A percentile compares a stretch with the other conserved stretches of the same genome.
phyloP scores from a whole-genome alignment of 2,888 invertebrate genomes.

The Hemithea aestivaria region DNA sequence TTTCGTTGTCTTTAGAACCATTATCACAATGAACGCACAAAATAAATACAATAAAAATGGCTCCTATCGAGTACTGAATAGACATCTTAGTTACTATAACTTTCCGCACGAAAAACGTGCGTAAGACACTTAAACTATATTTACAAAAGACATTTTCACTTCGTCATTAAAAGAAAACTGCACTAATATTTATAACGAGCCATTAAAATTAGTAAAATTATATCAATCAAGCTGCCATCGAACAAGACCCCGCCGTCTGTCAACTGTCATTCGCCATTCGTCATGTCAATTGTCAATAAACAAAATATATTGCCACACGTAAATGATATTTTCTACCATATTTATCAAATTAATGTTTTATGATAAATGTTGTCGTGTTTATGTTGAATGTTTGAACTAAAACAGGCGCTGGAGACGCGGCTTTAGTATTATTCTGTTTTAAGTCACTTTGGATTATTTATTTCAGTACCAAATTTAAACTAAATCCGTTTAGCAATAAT shows the following conservation, averaged over 20 bases:
- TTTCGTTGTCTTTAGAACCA: slow-evolving; percentile 73
- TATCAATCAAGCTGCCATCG: slow-evolving; percentile 62
- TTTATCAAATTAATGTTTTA: too few species aligned
- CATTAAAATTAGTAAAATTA: slow-evolving; percentile 60
- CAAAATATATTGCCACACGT: slow-evolving; percentile 61
- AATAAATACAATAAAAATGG: slow-evolving; percentile 79
- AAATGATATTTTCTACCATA: slow-evolving; percentile 5
- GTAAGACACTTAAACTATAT: slow-evolving; percentile 57
- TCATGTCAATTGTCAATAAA: slow-evolving; percentile 65
- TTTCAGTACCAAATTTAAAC: too few species aligned
- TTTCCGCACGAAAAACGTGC: slow-evolving; percentile 58
- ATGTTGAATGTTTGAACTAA: too few species aligned
- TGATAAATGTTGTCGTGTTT: too few species aligned
- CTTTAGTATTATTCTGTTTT: not conserved
- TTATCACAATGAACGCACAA: slow-evolving; percentile 78
- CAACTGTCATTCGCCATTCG: slow-evolving; percentile 74
- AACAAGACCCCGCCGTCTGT: slow-evolving; percentile 71
- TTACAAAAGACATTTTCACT: slow-evolving; percentile 70
- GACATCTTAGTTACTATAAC: slow-evolving; percentile 61
- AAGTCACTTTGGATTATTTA: too few species aligned
- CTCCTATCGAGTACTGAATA: slow-evolving; percentile 71
- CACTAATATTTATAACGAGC: slow-evolving; percentile 56
- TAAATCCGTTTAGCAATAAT: too few species aligned
- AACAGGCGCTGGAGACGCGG: too few species aligned
- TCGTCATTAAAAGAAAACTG: slow-evolving; percentile 47